Percentiles rank a stretch among this genome's conserved stretches.
phyloP scores from a whole-genome alignment of 2,113 vertebrate genomes.

The Phrynosoma blainvillii region DNA sequence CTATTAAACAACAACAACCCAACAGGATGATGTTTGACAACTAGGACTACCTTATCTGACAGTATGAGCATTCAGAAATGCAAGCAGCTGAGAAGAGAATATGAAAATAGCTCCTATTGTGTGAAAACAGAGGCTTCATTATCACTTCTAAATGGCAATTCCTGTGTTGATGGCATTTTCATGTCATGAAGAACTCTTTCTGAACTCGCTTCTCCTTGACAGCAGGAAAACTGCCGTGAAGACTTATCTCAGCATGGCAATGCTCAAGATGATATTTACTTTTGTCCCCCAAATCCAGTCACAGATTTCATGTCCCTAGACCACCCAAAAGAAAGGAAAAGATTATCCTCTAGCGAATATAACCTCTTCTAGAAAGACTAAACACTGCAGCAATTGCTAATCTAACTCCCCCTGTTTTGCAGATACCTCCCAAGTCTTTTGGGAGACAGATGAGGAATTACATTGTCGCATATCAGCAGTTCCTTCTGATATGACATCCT shows the following conservation, averaged over 20 bases:
- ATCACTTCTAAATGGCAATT: conserved; percentile 50
- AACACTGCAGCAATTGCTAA: conserved; percentile 26
- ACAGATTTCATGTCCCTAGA: conserved; percentile 3
- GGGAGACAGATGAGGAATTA: conserved; percentile 12
- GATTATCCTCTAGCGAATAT: not conserved
- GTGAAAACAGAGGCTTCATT: conserved; percentile 53
- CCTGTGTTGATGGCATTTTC: conserved; percentile 23
- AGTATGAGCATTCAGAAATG: conserved; percentile 34
- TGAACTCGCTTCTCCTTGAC: conserved; percentile 39
- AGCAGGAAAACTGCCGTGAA: conserved; percentile 33
- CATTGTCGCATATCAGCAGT: conserved; percentile 24
- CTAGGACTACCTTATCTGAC: conserved; percentile 32
- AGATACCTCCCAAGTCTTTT: conserved; percentile 42
- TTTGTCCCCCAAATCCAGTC: conserved; percentile 30
- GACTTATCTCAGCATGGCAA: not conserved
- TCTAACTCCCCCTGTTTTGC: conserved; percentile 28
- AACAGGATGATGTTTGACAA: not conserved
- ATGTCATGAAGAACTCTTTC: conserved; percentile 37
- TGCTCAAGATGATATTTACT: not conserved
- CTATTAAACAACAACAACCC: not conserved
- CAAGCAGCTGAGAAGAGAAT: conserved; percentile 44
- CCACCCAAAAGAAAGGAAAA: conserved; percentile 17
- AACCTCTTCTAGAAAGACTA: not conserved
- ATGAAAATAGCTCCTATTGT: conserved; percentile 31
- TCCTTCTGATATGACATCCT: conserved; percentile 35